Base-by-base conservation (phyloP, 2,888 invertebrate species). In the Drosophila seclusa region DNA sequence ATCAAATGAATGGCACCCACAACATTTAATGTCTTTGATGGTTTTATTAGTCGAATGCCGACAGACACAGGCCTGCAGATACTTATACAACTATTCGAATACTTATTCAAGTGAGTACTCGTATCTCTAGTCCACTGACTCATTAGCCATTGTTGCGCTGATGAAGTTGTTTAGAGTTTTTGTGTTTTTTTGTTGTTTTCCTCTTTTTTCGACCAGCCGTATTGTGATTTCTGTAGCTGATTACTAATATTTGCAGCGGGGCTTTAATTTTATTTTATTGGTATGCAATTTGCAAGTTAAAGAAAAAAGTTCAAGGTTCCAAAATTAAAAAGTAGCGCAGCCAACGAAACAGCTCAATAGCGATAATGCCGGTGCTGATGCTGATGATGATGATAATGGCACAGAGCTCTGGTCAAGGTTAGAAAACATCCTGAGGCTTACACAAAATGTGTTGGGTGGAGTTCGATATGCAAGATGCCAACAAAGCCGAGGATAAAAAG, bases 1-100 rank as follows among this genome's bases (percentile, higher is more conserved):
- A 76, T 68, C 90, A 89, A 87, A 87, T 87, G 87, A 87, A 87
- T 87, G 83, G 87, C 87, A 87, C 90, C 87, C 87, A 88, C 84
- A 84, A 84, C 78, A 74, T 82, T 90, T 84, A 87, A 87, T 90
- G 89, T 79, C 79, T 90, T 89, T 87, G 87, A 87, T 87, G 87
- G 87, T 90, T 87, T 90, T 89, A 87, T 87, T 87, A 87, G 84
- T 55, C 71, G 67, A 78, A 80, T 78, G 83, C 83, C 80, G 86
- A 84, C 84, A 87, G 84, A 74, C 73, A 75, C 65, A 49, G 76
- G 68, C 78, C 78, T 58, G 60, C 24, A 65, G 70, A 78, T 79
- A 60, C 55, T 55, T 57, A 78, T 71, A 60, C 72, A 42, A 55
- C 38, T 53, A 31, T 68, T 40, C 57, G 29, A 52, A 70, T 68